Evolutionary conservation across 2,113 vertebrate species (phyloP), one percentile per base, ranked within the genome.

Genomic region (Anoura caudifer): DNA sequence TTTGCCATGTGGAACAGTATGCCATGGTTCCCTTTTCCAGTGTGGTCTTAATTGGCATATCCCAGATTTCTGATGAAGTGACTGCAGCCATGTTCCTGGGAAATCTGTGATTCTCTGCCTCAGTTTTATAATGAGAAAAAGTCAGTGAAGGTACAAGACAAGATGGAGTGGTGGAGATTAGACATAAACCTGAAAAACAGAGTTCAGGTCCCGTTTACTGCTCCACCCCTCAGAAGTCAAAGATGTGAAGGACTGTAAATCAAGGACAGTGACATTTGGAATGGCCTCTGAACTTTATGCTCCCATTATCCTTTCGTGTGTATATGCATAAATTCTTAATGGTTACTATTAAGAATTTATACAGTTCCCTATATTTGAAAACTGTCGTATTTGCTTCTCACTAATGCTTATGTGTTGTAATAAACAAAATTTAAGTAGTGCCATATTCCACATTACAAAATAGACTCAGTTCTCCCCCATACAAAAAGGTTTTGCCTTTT

Each of bases 91-190:
- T 38, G 19, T 56, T 14, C 11, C 38, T 12, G 45, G 56, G 26
- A 5, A 8, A 16, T n/a, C 80, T 69, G 33, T 7, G 3, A 8
- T 36, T 43, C 11, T 52, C 76, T 3, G 26, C 20, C 17, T 72
- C 83, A 33, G 26, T 22, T 47, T 81, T 45, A 93, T n/a, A 91
- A 65, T 8, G 50, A 61, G 54, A 50, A 73, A 77, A 85, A 19
- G 1, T 14, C 63, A 43, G 3, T n/a, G 20, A 10, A 17, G 72
- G 20, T 38, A 14, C 16, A 10, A 19, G 16, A 26, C 26, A 10
- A 43, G 47, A 3, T n/a, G 16, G 26, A 24, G 54, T 24, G 15
- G 24, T 17, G 22, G 20, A 19, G 26, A 12, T 0, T 31, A 33
- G 80, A 16, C 28, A 12, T 17, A n/a, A 33, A 31, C 45, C 38